A percentile compares a stretch with the other conserved stretches of the same genome.
These are phyloP conservation scores for Lordiphosa fenestrarum DNA, from an alignment of 2,888 invertebrate genomes.

Conservation along the genomic window DNA sequence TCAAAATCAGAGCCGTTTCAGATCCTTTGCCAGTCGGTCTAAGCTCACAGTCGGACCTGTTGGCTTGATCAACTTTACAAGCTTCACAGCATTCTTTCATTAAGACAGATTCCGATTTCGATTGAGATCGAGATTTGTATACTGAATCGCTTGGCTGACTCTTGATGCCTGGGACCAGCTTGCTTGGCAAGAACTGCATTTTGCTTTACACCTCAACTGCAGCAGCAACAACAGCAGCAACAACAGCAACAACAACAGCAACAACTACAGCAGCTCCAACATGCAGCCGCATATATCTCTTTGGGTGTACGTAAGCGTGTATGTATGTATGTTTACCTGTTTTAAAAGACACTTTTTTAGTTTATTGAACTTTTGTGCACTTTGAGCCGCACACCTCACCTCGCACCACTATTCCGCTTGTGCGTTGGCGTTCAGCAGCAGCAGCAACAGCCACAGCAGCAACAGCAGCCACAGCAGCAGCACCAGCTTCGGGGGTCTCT, in stretches of 20 bases:
- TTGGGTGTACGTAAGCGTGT: conserved; percentile 30
- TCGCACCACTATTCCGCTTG: conserved; percentile 22
- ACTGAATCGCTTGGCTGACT: conserved; percentile 19
- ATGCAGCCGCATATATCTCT: conserved; percentile 11
- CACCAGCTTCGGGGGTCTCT: conserved; percentile 19
- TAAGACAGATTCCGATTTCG: conserved; percentile 5
- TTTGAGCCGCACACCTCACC: conserved; percentile 44
- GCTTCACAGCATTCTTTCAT: not conserved
- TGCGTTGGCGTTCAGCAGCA: conserved; percentile 45
- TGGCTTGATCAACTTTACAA: too few relatives aligned
- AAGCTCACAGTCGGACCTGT: too few relatives aligned
- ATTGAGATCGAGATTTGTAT: conserved; percentile 4
- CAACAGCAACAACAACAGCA: too few relatives aligned
- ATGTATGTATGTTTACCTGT: conserved; percentile 44
- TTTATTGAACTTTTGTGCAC: conserved; percentile 73
- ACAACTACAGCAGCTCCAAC: conserved; percentile 14
- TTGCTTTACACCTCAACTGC: conserved; percentile 35
- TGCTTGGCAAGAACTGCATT: conserved; percentile 62
- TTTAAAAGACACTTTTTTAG: conserved; percentile 65
- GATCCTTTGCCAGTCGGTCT: too few relatives aligned
- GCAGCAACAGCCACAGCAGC: not conserved
- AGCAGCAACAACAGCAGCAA: conserved; percentile 5
- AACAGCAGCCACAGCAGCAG: conserved; percentile 16
- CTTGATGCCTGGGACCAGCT: conserved; percentile 20
- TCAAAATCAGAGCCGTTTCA: too few relatives aligned